Base-by-base conservation (phyloP, 2,888 invertebrate species). In the Cerastis rubricosa region DNA sequence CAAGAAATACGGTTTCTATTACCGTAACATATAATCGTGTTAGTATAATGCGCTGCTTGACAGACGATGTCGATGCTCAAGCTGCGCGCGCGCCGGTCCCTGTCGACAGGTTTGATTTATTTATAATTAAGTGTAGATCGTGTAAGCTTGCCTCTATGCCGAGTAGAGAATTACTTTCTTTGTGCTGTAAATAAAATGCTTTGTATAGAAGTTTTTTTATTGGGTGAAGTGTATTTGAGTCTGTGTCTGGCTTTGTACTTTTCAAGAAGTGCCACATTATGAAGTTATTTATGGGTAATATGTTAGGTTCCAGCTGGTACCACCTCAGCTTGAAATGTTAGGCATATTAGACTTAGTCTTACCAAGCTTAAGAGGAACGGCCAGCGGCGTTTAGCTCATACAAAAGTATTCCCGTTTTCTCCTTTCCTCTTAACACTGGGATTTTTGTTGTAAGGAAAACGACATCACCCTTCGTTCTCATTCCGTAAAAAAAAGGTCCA, bases 1-100 rank as follows among this genome's bases (percentile, higher is more conserved):
- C 84, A 84, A 59, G 75, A 63, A 80, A 87, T 76, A 81, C 54
- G 71, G 47, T 57, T 75, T 74, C 86, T 71, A 85, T 86, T 76
- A 85, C 57, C 51, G 69, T 63, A 74, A 63, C 71, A 47, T 73
- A 71, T 72, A 75, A 78, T 78, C 69, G 70, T 70, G 78, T 69
- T 70, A 43, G 29, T 74, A 51, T 74, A 78, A 70, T 75, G 66
- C 25, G 71, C 45, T 54, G 49, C 63, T 65, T 77, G 79, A 81
- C 76, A 72, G 81, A 81, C 76, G 57, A 29, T 51, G 64, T 80
- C 76, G 71, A 65, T 29, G 81, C 49, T 47, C 80, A 61, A 17
- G 74, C 74, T 73, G 76, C 67, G 80, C 71, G 25, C 61, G 65
- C 81, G 71, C 54, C 71, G 80, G n/a, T 22, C 59, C 72, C 63